Evolutionary conservation across 2,113 vertebrate species (phyloP).

Genomic region (Ranitomeya variabilis): DNA sequence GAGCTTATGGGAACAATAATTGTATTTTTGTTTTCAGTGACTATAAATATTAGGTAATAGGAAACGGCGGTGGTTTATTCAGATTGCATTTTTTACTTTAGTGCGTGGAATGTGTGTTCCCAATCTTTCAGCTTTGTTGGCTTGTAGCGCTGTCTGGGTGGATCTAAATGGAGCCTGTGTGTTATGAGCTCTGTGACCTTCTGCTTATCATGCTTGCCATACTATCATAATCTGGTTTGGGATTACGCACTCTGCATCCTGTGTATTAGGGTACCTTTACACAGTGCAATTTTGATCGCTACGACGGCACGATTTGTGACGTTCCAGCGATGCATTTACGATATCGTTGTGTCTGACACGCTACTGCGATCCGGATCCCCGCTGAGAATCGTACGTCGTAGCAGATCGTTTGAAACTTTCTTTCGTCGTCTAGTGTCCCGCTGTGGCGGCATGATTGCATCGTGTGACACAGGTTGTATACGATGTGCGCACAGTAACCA

Average conservation of each 20-base stretch:
- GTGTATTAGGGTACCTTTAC: too few relatives aligned
- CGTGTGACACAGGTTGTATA: too few relatives aligned
- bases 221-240: slow-evolving; percentile 31
- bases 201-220: slow-evolving; percentile 38
- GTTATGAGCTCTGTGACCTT: slow-evolving; percentile 34
- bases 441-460: too few relatives aligned
- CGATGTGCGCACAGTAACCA: too few relatives aligned
- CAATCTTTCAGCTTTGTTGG: slow-evolving; percentile 34
- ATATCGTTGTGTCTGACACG: too few relatives aligned
- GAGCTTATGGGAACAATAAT: slow-evolving; percentile 28
- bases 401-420: too few relatives aligned
- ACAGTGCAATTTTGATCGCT: too few relatives aligned
- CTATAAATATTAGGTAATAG: slow-evolving; percentile 54
- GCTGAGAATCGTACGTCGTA: too few relatives aligned
- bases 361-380: too few relatives aligned
- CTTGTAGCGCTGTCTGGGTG: slow-evolving; percentile 38
- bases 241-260: slow-evolving; percentile 33
- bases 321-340: too few relatives aligned
- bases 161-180: slow-evolving; percentile 38
- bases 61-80: slow-evolving; percentile 34
- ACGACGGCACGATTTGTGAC: too few relatives aligned
- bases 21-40: slow-evolving; percentile 38
- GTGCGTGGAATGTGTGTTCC: slow-evolving; percentile 29
- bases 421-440: too few relatives aligned
- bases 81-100: slow-evolving; percentile 26